These are phyloP conservation scores for Bradysia coprophila DNA, from an alignment of 1,140 invertebrate genomes.

Conservation along the genomic window DNA sequence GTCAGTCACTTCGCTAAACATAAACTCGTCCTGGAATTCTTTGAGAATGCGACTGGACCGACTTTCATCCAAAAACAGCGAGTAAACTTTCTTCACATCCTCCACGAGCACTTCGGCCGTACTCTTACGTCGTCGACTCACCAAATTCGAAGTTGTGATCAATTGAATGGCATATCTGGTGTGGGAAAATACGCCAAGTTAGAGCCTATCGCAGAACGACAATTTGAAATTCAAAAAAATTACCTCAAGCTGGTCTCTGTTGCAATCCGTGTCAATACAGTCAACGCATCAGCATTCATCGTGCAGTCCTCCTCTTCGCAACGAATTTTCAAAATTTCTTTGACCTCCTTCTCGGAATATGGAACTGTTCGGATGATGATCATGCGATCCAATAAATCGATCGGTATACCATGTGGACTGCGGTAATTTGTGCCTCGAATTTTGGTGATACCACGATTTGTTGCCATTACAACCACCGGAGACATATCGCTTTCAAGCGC, in stretches of 20 bases:
- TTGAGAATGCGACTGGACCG: conserved; percentile 85
- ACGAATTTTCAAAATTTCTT: conserved; percentile 82
- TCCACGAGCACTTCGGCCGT: conserved; percentile 69
- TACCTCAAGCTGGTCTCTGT: conserved; percentile 73
- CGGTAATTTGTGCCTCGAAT: conserved; percentile 89
- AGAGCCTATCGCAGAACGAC: too few species aligned
- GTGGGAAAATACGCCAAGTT: too few species aligned
- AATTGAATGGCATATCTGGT: conserved; percentile 91
- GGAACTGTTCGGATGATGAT: conserved; percentile 85
- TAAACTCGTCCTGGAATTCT: conserved; percentile 90
- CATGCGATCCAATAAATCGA: conserved; percentile 89
- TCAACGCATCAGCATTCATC: conserved; percentile 80
- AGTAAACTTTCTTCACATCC: conserved; percentile 90
- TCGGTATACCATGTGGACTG: conserved; percentile 87
- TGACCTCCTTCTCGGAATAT: conserved; percentile 77
- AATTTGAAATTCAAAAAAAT: too few species aligned
- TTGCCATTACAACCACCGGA: conserved; percentile 96
- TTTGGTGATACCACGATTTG: conserved; percentile 91
- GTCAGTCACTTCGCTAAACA: conserved; percentile 53
- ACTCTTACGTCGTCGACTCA: conserved; percentile 63
- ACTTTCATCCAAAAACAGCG: conserved; percentile 83
- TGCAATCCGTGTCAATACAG: conserved; percentile 80
- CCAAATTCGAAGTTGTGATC: conserved; percentile 86
- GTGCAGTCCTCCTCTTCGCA: conserved; percentile 97
- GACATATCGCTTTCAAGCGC: conserved; percentile 94